Evolutionary conservation across 2,888 invertebrate species (phyloP).

Genomic region (Nymphalis c-album): DNA sequence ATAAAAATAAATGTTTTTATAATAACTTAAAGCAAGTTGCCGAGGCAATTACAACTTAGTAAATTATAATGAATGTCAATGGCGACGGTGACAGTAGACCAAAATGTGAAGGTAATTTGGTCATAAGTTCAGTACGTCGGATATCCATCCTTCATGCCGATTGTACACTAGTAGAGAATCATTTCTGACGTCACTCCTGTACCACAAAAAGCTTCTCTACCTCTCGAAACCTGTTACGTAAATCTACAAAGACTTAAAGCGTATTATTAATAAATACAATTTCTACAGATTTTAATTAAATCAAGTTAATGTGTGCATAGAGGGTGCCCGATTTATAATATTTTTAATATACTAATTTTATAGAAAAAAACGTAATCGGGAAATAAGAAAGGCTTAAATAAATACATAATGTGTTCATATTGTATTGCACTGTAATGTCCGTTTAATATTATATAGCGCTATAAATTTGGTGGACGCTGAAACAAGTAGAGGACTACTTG

Average conservation of each 20-base stretch:
- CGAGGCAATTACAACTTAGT: conserved; percentile 41
- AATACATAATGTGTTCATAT: no score
- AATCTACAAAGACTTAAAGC: no score
- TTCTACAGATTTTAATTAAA: no score
- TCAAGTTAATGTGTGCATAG: no score
- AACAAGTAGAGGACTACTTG: background rate
- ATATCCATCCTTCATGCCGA: conserved; percentile 44
- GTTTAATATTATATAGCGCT: conserved; percentile 1
- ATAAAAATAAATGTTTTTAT: conserved; percentile 7
- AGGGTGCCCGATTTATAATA: no score
- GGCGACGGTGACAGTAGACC: conserved; percentile 50
- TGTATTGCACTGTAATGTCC: background rate
- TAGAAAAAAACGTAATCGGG: no score
- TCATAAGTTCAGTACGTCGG: conserved; percentile 52
- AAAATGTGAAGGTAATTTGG: conserved; percentile 53
- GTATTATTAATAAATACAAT: no score
- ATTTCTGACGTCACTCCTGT: background rate
- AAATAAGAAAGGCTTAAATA: no score
- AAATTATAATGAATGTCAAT: conserved; percentile 51
- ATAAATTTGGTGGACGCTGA: background rate
- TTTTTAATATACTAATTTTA: no score
- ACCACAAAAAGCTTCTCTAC: no score
- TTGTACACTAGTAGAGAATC: conserved; percentile 29
- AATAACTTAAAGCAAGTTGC: conserved; percentile 32
- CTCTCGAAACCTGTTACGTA: no score